phyloP scores from a whole-genome alignment of 2,797 vertebrate species.

The Oryzias sinensis region DNA sequence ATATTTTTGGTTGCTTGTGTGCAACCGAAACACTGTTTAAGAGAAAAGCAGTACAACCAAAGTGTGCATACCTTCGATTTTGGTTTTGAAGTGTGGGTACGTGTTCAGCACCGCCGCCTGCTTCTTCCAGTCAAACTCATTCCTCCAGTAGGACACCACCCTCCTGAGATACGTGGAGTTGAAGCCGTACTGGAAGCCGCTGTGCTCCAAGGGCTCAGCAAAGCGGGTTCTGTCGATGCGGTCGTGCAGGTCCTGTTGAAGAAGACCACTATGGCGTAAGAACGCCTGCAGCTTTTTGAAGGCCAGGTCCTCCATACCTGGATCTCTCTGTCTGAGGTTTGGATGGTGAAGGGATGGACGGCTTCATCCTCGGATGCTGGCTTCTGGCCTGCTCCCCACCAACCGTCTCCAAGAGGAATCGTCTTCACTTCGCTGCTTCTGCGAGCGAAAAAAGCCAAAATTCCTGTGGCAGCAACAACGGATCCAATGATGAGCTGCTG shows the following conservation, averaged over 20 bases:
- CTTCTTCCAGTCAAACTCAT: constrained; percentile 85
- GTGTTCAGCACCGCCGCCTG: constrained; percentile 85
- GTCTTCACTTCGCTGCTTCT: constrained; percentile 60
- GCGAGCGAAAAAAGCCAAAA: constrained; percentile 72
- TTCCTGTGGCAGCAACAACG: constrained; percentile 73
- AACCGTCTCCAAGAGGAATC: constrained; percentile 82
- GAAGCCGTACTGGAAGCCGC: constrained; percentile 85
- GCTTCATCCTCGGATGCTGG: constrained; percentile 62
- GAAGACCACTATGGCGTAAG: constrained; percentile 4
- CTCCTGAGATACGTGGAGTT: constrained; percentile 80
- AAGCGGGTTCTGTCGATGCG: constrained; percentile 83
- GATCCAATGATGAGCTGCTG: constrained; percentile 62
- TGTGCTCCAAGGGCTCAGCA: constrained; percentile 74
- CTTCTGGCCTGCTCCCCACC: constrained; percentile 83
- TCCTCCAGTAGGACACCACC: constrained; percentile 86
- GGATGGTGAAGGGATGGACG: constrained; percentile 78
- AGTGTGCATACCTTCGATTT: constrained; percentile 83
- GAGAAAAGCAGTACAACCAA: background rate
- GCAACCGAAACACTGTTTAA: no score
- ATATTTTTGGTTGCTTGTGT: no score
- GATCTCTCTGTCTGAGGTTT: constrained; percentile 81
- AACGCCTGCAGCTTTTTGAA: background rate
- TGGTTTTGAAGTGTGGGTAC: constrained; percentile 88
- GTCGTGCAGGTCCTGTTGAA: constrained; percentile 79
- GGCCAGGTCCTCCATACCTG: constrained; percentile 64